These are phyloP conservation scores for Acropternis orthonyx DNA, from an alignment of 2,797 vertebrate species.

Conservation along the genomic window DNA sequence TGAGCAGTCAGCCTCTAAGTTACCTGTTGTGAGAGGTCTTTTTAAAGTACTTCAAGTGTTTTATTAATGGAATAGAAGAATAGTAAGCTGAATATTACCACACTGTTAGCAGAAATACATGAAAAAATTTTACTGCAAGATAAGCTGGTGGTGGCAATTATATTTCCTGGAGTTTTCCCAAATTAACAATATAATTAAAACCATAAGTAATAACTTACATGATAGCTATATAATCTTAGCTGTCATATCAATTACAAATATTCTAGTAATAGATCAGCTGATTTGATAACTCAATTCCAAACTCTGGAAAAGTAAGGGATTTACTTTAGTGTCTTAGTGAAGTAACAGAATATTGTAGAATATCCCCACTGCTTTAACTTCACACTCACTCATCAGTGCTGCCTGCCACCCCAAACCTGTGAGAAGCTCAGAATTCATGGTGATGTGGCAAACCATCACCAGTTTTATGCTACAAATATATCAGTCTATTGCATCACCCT, in stretches of 20 bases:
- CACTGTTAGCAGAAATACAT: neutral
- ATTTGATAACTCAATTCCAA: neutral
- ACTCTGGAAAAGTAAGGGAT: neutral
- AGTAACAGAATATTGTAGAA: neutral
- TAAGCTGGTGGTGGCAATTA: neutral
- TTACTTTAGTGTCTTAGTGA: neutral
- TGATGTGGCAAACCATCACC: neutral
- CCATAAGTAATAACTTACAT: neutral
- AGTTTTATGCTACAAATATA: neutral
- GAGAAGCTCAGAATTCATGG: neutral
- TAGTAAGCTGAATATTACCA: neutral
- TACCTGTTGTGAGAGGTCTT: neutral
- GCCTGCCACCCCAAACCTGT: neutral
- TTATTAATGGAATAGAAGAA: neutral
- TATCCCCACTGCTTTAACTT: neutral
- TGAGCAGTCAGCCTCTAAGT: neutral
- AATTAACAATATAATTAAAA: constrained; percentile 25
- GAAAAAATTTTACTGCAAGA: neutral
- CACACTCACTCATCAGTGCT: accelerated
- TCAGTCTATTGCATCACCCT: neutral
- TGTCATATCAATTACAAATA: neutral
- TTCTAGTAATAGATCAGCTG: neutral
- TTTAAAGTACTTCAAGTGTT: neutral
- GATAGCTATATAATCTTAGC: neutral
- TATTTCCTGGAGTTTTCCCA: neutral